Evolutionary conservation across 2,888 invertebrate genomes (phyloP), one percentile per base, ranked within the genome.

Genomic region (Gymnocheta viridis): DNA sequence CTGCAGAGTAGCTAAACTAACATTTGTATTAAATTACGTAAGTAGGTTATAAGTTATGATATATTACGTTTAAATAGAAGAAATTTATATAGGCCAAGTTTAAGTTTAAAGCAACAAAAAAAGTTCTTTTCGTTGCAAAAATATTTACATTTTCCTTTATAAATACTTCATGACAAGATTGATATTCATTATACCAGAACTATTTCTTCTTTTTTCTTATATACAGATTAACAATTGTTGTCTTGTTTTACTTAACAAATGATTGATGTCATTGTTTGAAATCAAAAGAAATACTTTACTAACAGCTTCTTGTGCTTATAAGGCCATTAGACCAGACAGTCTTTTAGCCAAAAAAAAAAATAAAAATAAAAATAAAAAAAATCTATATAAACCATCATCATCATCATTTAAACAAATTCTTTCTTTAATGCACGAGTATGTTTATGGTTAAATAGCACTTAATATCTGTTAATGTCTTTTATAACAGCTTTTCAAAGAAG

Each of bases 381-480:
- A 32, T 35, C 10, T 35, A 35, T 35, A 12, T n/a, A 41, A 62
- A 24, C 62, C 62, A 27, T 27, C 22, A 60, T 22, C 41, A 38
- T 12, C 38, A 74, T 51, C 35, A 74, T 74, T 74, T 58, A 14
- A 77, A 47, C 67, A 67, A 67, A 58, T 67, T 56, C 44, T 12
- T 54, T 62, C 12, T 27, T 47, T 32, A 56, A 17, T 49, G 29
- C n/a, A 29, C n/a, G 54, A 49, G 29, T 35, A 24, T 77, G 29
- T 35, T 17, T 77, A 47, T 69, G 27, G 58, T 72, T 81, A 84
- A 77, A 81, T 81, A 81, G 67, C 81, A 84, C 77, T 81, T 77
- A 84, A 81, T 84, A 77, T 77, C 84, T 77, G 81, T 56, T 81
- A 84, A 84, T 84, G 84, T 81, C 84, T 77, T 81, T 76, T 77